Evolutionary conservation across 1,140 invertebrate species (phyloP), one percentile per base, ranked within the genome.

Genomic region (Tetramorium parvispinum): DNA sequence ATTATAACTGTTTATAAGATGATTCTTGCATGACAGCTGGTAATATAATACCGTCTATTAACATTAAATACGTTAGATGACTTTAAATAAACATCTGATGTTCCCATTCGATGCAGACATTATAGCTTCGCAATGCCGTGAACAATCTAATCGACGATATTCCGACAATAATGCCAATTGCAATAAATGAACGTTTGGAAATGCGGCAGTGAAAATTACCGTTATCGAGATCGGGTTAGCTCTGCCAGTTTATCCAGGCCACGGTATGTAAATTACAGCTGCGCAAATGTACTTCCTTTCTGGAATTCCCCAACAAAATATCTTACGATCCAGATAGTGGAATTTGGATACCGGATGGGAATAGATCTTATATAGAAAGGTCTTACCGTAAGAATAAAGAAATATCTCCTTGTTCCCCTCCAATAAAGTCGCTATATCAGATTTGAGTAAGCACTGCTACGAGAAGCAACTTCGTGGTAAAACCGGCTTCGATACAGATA

Each of bases 401-500:
- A 70, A 55, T 24, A 66, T 68, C 5, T n/a, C 27, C 21, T 24
- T 13, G 32, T 18, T 37, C 8, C 13, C 18, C 51, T 68, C n/a
- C 3, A n/a, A 0, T 11, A 24, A 68, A 40, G 8, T 55, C 51
- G 24, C 8, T 13, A 8, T 46, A 57, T 43, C 66, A 73, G 18
- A 59, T 37, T 43, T 24, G 27, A 40, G 11, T 70, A 68, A 49
- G 8, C 8, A 32, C 27, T 21, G 32, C 18, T 40, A 21, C 10
- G 18, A 66, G 37, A 21, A 21, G 10, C n/a, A 65, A 16, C 43
- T 71, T n/a, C 21, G 63, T 21, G 66, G 37, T 76, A 51, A 73
- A 90, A 88, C 81, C 79, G 81, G 81, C 49, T 89, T 8, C 8
- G 24, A 49, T 21, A 51, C 18, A 32, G 11, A 21, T 40, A 76